These are phyloP conservation scores for Bacillus rossius DNA, from an alignment of 1,140 invertebrate species.

Conservation along the genomic window DNA sequence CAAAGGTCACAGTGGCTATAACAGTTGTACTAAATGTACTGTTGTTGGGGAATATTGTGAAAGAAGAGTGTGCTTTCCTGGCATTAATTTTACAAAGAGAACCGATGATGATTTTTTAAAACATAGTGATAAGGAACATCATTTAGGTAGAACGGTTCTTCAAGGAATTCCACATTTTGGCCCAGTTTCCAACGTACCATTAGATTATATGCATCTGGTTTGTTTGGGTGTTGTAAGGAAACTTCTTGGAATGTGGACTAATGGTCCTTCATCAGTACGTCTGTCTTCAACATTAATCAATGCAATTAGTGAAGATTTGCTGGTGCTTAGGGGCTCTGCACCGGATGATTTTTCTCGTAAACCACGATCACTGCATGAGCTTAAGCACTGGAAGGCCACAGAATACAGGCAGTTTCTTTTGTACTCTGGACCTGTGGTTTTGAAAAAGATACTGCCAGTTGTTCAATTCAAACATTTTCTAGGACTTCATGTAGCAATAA, in stretches of 20 bases:
- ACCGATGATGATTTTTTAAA: conserved; percentile 10
- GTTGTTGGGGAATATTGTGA: conserved; percentile 12
- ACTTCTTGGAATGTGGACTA: neutral
- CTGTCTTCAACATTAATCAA: neutral
- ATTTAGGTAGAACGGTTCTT: neutral
- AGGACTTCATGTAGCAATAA: conserved; percentile 6
- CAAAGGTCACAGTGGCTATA: conserved; percentile 20
- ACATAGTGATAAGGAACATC: neutral
- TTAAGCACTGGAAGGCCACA: conserved; percentile 19
- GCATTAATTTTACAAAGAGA: conserved; percentile 6
- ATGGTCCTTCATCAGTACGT: neutral
- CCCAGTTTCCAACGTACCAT: neutral
- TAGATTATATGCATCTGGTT: conserved; percentile 7
- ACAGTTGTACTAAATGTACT: conserved; percentile 18
- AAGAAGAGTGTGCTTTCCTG: conserved; percentile 11
- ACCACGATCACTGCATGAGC: conserved; percentile 13
- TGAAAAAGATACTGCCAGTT: conserved; percentile 2
- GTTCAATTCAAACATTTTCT: conserved; percentile 13
- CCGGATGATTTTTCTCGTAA: neutral
- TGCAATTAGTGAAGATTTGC: neutral
- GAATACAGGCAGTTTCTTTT: conserved; percentile 23
- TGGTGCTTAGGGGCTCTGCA: conserved; percentile 7
- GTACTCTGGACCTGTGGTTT: conserved; percentile 15
- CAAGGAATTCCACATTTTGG: neutral
- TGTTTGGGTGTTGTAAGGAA: conserved; percentile 1